Evolutionary conservation across 2,797 vertebrate species (phyloP).

Genomic region (Allobates femoralis): DNA sequence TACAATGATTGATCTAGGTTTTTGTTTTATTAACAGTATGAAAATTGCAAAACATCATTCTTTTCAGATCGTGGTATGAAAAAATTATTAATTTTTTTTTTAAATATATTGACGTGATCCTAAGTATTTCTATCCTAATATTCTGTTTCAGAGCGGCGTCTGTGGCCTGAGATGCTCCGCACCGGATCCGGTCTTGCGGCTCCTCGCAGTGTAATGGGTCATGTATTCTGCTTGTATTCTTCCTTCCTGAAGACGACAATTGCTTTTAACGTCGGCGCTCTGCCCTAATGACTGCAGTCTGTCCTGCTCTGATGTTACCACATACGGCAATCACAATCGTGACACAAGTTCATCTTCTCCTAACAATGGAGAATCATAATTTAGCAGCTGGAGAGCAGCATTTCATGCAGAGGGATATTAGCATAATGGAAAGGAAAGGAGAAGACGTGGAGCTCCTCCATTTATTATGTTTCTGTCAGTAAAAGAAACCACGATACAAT

Average conservation of each 20-base stretch:
- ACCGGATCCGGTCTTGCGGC: background rate
- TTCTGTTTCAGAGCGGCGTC: rapidly evolving
- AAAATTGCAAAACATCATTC: too few relatives aligned
- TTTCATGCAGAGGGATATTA: conserved; percentile 12
- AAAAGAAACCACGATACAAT: background rate
- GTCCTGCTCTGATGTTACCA: background rate
- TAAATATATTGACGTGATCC: too few relatives aligned
- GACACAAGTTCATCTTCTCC: background rate
- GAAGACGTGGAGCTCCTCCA: background rate
- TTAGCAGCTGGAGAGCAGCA: background rate
- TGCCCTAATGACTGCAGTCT: conserved; percentile 15
- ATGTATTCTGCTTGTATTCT: background rate
- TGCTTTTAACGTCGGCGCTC: background rate
- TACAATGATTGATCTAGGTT: too few relatives aligned
- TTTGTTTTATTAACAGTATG: too few relatives aligned
- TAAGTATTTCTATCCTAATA: too few relatives aligned
- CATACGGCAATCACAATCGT: conserved; percentile 23
- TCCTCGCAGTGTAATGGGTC: background rate
- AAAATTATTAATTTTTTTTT: too few relatives aligned
- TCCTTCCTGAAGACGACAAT: conserved; percentile 6
- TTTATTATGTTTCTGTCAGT: background rate
- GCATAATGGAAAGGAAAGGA: conserved; percentile 2
- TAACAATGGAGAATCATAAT: conserved; percentile 24
- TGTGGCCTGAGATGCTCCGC: background rate
- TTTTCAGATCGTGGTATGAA: too few relatives aligned